These are phyloP conservation scores for Nemopilema nomurai DNA, from an alignment of 30 jellyfish, hydroid and myxozoan species.

Conservation along the genomic window DNA sequence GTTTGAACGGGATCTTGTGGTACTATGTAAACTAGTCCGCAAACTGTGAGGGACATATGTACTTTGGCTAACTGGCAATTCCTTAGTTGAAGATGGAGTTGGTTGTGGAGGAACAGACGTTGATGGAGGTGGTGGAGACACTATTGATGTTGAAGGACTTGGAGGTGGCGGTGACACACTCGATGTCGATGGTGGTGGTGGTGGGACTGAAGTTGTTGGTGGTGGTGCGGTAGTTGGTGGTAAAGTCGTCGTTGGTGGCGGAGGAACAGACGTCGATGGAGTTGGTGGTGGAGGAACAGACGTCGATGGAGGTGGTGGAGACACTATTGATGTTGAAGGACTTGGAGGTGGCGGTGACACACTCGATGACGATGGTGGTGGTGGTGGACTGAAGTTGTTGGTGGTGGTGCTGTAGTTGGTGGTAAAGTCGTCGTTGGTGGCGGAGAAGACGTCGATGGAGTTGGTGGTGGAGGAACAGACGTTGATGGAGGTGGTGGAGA, in stretches of 20 bases:
- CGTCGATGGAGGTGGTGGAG: constrained; percentile 14
- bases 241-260: neutral
- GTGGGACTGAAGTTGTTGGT: neutral
- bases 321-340: neutral
- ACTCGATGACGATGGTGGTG: constrained; percentile 5
- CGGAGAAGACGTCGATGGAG: constrained; percentile 1
- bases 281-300: constrained; percentile 35
- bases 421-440: constrained; percentile 35
- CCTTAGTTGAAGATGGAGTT: neutral
- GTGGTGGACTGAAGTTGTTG: constrained; percentile 9
- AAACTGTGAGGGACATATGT: neutral
- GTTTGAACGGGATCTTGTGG: neutral
- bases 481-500: constrained; percentile 23
- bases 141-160: neutral
- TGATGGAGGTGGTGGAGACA: constrained; percentile 19
- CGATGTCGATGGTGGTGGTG: constrained; percentile 8
- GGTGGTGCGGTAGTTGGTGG: constrained; percentile 12
- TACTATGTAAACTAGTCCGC: too few relatives aligned
- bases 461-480: constrained; percentile 5
- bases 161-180: constrained; percentile 5
- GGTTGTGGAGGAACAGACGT: constrained; percentile 15
- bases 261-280: constrained; percentile 29
- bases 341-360: constrained; percentile 25
- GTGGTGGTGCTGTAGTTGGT: constrained; percentile 20
- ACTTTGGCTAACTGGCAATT: neutral